Conservation (phyloP, 1,140 invertebrate genomes). For the Drosophila rufa region DNA sequence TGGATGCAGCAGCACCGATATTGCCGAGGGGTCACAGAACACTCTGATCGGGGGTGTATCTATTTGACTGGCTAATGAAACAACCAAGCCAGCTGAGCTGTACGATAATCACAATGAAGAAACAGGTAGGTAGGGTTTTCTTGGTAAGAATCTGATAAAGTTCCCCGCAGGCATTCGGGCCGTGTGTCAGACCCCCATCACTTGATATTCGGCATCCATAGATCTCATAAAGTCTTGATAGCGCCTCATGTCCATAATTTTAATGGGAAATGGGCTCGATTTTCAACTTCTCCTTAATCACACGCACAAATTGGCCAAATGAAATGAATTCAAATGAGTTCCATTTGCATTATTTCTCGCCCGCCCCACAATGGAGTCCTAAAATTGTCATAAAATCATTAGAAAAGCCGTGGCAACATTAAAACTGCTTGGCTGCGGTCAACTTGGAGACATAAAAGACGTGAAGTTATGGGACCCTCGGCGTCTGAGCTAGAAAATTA, state of each 20-base stretch:
- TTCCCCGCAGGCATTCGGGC: neutral
- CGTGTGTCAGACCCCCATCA: constrained; percentile 3
- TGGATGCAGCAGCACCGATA: neutral
- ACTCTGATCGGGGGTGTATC: constrained; percentile 7
- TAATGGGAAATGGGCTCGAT: constrained; percentile 13
- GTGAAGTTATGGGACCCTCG: constrained; percentile 14
- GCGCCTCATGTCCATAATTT: constrained; percentile 22
- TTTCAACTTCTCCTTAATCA: constrained; percentile 66
- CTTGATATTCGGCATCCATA: constrained; percentile 11
- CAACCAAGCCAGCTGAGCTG: neutral
- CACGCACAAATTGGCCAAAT: constrained; percentile 55
- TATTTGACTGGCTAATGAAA: neutral
- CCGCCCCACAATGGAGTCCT: constrained; percentile 35
- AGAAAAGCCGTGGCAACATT: constrained; percentile 21
- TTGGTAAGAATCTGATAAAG: constrained; percentile 1
- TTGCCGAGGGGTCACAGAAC: neutral
- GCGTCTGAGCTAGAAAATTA: constrained; percentile 37
- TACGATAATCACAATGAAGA: neutral
- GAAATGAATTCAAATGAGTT: constrained; percentile 45
- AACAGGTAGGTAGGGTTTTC: neutral
- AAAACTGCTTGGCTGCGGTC: constrained; percentile 10
- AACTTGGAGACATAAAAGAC: constrained; percentile 29
- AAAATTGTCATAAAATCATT: constrained; percentile 62
- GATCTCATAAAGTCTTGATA: constrained; percentile 15
- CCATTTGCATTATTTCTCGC: constrained; percentile 62